phyloP scores from a whole-genome alignment of 2,113 vertebrate species.

The Laticauda laticaudata region DNA sequence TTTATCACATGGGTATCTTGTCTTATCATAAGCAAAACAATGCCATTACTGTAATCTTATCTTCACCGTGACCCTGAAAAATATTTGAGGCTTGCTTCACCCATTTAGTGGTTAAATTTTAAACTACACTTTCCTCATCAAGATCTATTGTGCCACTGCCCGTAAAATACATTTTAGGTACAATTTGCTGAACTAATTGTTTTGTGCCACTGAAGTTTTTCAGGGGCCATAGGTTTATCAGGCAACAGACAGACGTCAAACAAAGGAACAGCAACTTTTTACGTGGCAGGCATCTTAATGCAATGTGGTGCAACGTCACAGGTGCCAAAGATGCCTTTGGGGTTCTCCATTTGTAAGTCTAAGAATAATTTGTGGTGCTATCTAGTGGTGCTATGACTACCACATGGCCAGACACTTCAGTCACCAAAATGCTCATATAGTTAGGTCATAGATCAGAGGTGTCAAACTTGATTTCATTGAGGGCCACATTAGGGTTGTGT shows the following conservation, averaged over 20 bases:
- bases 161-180: neutral
- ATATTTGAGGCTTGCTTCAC: neutral
- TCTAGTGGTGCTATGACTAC: neutral
- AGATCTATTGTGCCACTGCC: neutral
- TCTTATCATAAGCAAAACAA: neutral
- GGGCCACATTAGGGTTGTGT: too few species aligned
- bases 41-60: neutral
- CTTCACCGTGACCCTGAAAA: neutral
- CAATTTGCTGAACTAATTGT: neutral
- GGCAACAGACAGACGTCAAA: neutral
- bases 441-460: neutral
- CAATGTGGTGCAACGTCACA: neutral
- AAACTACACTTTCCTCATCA: neutral
- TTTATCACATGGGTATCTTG: neutral
- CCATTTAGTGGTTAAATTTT: neutral
- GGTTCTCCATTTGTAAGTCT: neutral
- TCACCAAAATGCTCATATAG: neutral
- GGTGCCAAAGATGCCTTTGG: neutral
- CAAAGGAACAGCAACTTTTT: neutral
- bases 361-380: neutral
- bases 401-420: neutral
- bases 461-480: too few species aligned
- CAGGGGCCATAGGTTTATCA: neutral
- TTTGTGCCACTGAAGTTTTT: neutral
- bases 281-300: neutral